Evolutionary conservation across 2,113 vertebrate species (phyloP).

Genomic region (Silurus meridionalis): DNA sequence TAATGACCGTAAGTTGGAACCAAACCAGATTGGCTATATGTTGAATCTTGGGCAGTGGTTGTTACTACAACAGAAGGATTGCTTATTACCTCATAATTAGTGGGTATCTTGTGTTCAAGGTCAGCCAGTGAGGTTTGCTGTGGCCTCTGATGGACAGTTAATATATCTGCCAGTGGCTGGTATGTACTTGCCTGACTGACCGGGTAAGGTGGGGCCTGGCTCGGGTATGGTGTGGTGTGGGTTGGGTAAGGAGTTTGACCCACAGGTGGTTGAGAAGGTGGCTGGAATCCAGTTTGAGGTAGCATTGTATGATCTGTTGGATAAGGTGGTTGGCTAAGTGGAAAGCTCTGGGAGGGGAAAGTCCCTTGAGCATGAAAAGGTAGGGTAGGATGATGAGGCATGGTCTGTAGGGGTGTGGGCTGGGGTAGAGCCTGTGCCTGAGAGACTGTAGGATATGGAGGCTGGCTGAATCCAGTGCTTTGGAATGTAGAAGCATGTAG

Average conservation of each 20-base stretch:
- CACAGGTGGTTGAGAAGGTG: constrained; percentile 68
- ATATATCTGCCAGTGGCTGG: constrained; percentile 78
- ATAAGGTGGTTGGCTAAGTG: constrained; percentile 78
- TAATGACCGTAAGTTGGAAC: constrained; percentile 72
- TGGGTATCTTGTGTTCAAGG: constrained; percentile 92
- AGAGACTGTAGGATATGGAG: constrained; percentile 80
- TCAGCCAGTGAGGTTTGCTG: constrained; percentile 91
- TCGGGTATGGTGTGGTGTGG: constrained; percentile 79
- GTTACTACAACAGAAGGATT: constrained; percentile 79
- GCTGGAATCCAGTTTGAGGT: constrained; percentile 76
- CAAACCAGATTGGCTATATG: constrained; percentile 65
- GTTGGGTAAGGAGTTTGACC: constrained; percentile 80
- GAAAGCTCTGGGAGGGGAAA: constrained; percentile 78
- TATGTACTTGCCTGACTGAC: constrained; percentile 78
- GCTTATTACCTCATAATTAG: constrained; percentile 91
- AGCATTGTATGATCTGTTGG: constrained; percentile 78
- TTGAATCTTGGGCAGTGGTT: constrained; percentile 76
- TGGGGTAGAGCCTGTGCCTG: constrained; percentile 78
- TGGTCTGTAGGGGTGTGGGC: constrained; percentile 78
- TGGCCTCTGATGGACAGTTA: constrained; percentile 81
- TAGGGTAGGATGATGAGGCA: constrained; percentile 72
- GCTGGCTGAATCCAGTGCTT: constrained; percentile 78
- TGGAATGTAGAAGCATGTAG: constrained; percentile 76
- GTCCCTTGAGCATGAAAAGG: constrained; percentile 70
- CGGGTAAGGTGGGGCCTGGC: constrained; percentile 75